Percentiles rank a stretch among this genome's conserved stretches.
phyloP scores from a whole-genome alignment of 2,797 vertebrate genomes.

The Zenarchopterus dispar region DNA sequence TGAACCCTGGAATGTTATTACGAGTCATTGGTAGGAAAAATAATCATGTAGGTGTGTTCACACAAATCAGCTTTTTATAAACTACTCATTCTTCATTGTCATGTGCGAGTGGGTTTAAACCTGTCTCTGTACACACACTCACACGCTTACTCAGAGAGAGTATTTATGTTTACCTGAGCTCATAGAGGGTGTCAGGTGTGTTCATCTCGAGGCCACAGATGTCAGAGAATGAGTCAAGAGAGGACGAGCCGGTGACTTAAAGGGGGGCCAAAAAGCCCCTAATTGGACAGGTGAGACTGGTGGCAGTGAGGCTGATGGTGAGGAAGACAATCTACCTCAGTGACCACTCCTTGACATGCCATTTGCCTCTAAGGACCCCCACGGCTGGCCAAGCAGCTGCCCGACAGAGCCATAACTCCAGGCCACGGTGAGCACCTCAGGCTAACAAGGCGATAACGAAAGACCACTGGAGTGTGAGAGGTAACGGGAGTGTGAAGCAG shows the following conservation, averaged over 20 bases:
- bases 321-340: conserved; percentile 64
- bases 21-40: too few species aligned
- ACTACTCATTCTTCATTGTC: too few species aligned
- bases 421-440: conserved; percentile 68
- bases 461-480: conserved; percentile 47
- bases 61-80: too few species aligned
- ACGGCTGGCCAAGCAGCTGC: conserved; percentile 75
- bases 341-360: conserved; percentile 83
- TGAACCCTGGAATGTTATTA: too few species aligned
- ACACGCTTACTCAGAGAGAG: conserved; percentile 13
- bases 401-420: conserved; percentile 76
- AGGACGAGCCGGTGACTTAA: conserved; percentile 55
- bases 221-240: conserved; percentile 61
- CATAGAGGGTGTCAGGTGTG: conserved; percentile 61
- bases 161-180: conserved; percentile 45
- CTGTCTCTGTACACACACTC: background rate
- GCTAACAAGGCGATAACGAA: conserved; percentile 73
- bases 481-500: conserved; percentile 40
- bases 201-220: conserved; percentile 49
- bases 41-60: too few species aligned
- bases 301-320: conserved; percentile 51
- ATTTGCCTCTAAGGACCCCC: conserved; percentile 79
- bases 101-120: too few species aligned
- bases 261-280: conserved; percentile 72
- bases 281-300: conserved; percentile 79